A percentile compares a stretch with the other conserved stretches of the same genome.
These are phyloP conservation scores for Eurystomus glaucurus DNA, from an alignment of 2,797 vertebrate species.

Conservation along the genomic window DNA sequence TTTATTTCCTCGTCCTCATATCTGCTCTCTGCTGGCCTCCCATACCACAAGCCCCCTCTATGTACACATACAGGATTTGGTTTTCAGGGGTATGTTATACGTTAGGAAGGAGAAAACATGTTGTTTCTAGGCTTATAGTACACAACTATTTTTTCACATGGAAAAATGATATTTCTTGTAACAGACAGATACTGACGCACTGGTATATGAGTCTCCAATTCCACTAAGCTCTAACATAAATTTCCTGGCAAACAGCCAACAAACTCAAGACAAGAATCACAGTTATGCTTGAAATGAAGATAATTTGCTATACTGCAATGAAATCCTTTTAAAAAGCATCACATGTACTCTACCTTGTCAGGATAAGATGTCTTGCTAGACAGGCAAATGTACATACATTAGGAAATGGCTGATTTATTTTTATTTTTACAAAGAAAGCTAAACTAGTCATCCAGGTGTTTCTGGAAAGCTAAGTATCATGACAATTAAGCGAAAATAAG, in stretches of 20 bases:
- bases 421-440: not conserved
- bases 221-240: not conserved
- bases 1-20: not conserved
- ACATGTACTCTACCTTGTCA: not conserved
- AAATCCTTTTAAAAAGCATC: not conserved
- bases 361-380: not conserved
- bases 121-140: not conserved
- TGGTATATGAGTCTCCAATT: not conserved
- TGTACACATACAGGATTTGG: not conserved
- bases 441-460: not conserved
- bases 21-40: not conserved
- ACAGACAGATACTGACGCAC: not conserved
- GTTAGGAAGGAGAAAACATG: not conserved
- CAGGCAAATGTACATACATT: not conserved
- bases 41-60: not conserved
- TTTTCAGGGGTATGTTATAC: not conserved
- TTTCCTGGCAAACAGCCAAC: constrained; percentile 1
- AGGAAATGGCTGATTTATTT: not conserved
- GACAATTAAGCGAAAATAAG: not conserved
- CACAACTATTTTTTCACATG: not conserved
- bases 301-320: not conserved
- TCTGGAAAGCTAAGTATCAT: not conserved
- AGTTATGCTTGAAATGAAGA: not conserved
- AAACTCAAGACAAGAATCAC: not conserved
- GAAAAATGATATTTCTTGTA: not conserved